Conservation (phyloP, 92 coral and sea anemone species). For the Siderastrea radians region DNA sequence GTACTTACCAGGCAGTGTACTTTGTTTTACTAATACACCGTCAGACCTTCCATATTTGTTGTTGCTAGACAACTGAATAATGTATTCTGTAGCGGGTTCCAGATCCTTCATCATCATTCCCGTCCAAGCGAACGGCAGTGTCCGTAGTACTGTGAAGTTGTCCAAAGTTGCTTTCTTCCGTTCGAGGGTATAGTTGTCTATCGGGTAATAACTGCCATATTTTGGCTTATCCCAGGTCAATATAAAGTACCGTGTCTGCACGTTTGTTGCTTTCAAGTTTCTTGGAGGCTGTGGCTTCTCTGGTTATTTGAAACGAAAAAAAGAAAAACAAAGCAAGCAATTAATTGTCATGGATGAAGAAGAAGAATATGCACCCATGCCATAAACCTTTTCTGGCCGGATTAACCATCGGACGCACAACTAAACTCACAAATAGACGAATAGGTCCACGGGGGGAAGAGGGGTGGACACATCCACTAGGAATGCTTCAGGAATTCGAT, state of each 20-base stretch:
- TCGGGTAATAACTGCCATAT: not conserved
- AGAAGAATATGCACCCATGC: too few species aligned
- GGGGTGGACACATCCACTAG: too few species aligned
- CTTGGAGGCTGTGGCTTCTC: not conserved
- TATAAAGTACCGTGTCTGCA: not conserved
- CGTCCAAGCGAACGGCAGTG: not conserved
- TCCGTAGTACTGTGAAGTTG: not conserved
- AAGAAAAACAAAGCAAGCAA: too few species aligned
- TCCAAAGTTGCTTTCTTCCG: not conserved
- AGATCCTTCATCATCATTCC: not conserved
- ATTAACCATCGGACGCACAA: too few species aligned
- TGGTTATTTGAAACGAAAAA: not conserved
- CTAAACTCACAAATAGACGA: too few species aligned
- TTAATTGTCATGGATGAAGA: too few species aligned
- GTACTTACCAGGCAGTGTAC: not conserved
- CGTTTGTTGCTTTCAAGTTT: not conserved
- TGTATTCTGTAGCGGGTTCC: not conserved
- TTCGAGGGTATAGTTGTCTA: not conserved
- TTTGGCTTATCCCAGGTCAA: not conserved
- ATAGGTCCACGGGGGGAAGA: too few species aligned
- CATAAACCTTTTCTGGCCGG: too few species aligned
- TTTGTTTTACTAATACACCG: not conserved
- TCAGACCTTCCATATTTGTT: not conserved
- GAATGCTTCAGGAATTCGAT: too few species aligned
- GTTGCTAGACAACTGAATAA: not conserved